Percentiles rank a stretch among this genome's conserved stretches.
phyloP scores from a whole-genome alignment of 2,797 vertebrate species.

The Gastrophryne carolinensis region DNA sequence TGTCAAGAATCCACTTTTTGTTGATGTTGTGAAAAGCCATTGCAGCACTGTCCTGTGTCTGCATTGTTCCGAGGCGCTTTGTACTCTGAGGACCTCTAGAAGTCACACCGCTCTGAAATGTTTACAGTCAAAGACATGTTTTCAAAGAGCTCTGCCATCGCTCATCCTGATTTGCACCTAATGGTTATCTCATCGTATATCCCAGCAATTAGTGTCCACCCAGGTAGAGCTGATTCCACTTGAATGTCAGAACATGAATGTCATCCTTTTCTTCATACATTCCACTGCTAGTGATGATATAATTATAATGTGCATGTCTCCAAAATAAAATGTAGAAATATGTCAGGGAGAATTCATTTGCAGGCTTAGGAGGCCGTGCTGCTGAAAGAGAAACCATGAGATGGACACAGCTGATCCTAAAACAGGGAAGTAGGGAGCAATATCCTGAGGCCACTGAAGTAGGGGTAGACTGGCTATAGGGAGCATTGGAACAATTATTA shows the following conservation, averaged over 20 bases:
- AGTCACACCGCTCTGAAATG: neutral
- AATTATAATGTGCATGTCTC: neutral
- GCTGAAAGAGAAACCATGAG: too few species aligned
- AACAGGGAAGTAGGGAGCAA: too few species aligned
- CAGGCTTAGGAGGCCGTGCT: neutral
- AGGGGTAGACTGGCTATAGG: too few species aligned
- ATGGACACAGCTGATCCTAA: too few species aligned
- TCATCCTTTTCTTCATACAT: neutral
- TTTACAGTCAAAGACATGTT: neutral
- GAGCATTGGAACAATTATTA: too few species aligned
- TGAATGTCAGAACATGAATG: neutral
- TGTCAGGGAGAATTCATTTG: neutral
- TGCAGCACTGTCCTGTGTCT: neutral
- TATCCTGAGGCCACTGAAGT: too few species aligned
- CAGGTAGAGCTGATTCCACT: neutral
- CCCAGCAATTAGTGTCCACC: neutral
- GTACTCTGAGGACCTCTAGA: neutral
- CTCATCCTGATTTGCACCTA: neutral
- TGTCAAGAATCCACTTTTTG: slow-evolving; percentile 49
- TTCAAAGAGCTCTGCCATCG: neutral
- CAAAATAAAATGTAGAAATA: too few species aligned
- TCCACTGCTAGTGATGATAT: neutral
- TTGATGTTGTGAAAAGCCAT: neutral
- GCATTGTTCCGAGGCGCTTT: neutral
- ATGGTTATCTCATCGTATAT: neutral